A percentile compares a stretch with the other conserved stretches of the same genome.
Conservation (phyloP, 2,888 invertebrate genomes). For the Cryptus viduatorius region DNA sequence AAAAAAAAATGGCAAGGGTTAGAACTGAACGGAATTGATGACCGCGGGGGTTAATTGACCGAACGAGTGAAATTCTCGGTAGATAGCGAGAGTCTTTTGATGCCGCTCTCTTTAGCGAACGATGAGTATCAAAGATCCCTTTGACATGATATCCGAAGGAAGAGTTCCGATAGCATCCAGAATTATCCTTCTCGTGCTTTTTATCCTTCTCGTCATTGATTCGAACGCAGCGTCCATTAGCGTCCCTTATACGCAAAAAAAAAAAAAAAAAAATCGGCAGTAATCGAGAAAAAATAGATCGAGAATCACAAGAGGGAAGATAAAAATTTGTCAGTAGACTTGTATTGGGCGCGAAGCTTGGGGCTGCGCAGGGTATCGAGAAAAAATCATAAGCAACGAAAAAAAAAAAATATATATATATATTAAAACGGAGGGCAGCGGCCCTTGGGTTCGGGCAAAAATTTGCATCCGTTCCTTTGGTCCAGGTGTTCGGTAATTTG, state of each 20-base stretch:
- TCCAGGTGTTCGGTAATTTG: conserved; percentile 84
- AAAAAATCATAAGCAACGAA: conserved; percentile 43
- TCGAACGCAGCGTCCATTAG: background rate
- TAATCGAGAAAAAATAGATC: conserved; percentile 21
- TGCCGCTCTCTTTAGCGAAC: conserved; percentile 35
- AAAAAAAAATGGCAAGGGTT: background rate
- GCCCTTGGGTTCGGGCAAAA: conserved; percentile 67
- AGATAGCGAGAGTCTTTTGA: conserved; percentile 57
- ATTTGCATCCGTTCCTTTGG: conserved; percentile 84
- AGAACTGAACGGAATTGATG: background rate
- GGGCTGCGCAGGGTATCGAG: conserved; percentile 33
- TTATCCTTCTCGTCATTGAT: background rate
- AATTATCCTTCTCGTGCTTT: background rate
- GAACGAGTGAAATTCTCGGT: conserved; percentile 64
- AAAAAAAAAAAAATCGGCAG: conserved; percentile 18
- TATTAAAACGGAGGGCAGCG: conserved; percentile 43
- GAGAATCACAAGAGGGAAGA: conserved; percentile 32
- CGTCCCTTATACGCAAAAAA: background rate
- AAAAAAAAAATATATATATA: conserved; percentile 7
- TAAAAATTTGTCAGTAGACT: conserved; percentile 66
- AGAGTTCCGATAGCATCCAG: background rate
- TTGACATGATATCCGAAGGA: background rate
- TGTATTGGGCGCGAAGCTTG: conserved; percentile 1
- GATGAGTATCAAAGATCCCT: conserved; percentile 15
- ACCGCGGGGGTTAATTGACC: conserved; percentile 65